Conservation (phyloP, 2,888 invertebrate genomes). For the Lasioglossum morio region DNA sequence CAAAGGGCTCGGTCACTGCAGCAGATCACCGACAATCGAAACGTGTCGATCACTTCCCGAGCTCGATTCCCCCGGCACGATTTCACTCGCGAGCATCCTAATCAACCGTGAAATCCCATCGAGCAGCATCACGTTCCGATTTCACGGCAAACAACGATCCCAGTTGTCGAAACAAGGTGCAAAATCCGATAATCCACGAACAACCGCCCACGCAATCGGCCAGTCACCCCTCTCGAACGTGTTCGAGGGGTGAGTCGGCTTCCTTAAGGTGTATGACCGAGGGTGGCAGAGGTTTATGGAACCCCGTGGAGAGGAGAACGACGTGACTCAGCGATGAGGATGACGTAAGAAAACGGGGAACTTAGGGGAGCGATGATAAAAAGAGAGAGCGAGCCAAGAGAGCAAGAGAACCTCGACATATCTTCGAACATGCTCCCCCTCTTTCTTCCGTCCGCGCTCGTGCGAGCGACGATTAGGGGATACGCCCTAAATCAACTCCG, state of each 20-base stretch:
- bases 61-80: neutral
- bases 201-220: neutral
- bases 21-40: neutral
- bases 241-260: conserved; percentile 21
- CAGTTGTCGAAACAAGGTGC: neutral
- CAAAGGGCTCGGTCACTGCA: too few species aligned
- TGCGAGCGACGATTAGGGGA: conserved; percentile 3
- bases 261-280: conserved; percentile 35
- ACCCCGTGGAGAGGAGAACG: conserved; percentile 51
- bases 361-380: conserved; percentile 6
- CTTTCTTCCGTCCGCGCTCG: neutral
- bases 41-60: neutral
- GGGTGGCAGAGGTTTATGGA: conserved; percentile 63
- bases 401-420: neutral
- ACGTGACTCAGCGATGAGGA: conserved; percentile 66
- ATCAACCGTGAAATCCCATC: neutral
- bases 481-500: conserved; percentile 21
- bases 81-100: neutral
- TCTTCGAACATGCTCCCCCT: neutral
- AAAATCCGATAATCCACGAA: conserved; percentile 14
- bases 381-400: neutral
- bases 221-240: neutral
- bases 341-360: conserved; percentile 64
- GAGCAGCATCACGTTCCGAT: neutral
- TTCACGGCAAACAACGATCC: neutral